Percentiles rank a stretch among this genome's conserved stretches.
Evolutionary conservation across 2,797 vertebrate genomes (phyloP).

Genomic region (Alfaro cultratus): DNA sequence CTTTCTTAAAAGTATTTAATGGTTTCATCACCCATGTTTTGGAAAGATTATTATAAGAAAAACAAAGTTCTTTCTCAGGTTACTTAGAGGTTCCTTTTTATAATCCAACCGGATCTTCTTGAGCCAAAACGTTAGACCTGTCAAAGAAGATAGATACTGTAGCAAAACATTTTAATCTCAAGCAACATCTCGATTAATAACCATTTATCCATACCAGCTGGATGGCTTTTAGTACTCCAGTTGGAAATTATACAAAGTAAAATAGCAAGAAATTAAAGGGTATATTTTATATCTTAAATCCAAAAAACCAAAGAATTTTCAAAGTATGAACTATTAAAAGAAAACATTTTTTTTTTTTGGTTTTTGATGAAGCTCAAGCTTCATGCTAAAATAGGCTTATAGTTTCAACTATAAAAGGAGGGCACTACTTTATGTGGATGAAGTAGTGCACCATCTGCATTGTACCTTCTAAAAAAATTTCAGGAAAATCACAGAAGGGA

Average conservation of each 20-base stretch:
- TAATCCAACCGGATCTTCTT: conserved; percentile 38
- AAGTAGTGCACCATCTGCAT: background rate
- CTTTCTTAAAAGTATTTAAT: conserved; percentile 67
- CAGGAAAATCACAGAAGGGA: background rate
- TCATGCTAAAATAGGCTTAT: background rate
- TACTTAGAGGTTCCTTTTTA: conserved; percentile 50
- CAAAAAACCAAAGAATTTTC: background rate
- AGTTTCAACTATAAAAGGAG: background rate
- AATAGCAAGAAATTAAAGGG: conserved; percentile 4
- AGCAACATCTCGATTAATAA: conserved; percentile 49
- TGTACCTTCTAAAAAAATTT: background rate
- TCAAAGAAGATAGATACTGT: conserved; percentile 50
- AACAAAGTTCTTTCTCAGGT: conserved; percentile 70
- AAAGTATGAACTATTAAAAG: background rate
- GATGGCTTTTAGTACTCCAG: conserved; percentile 18
- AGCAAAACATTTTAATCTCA: conserved; percentile 41
- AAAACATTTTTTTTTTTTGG: background rate
- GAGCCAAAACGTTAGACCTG: conserved; percentile 38
- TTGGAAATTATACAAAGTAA: conserved; percentile 23
- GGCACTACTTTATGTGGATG: background rate
- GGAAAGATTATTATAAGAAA: conserved; percentile 68
- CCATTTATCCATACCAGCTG: conserved; percentile 26
- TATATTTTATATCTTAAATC: background rate
- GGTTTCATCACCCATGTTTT: conserved; percentile 68
- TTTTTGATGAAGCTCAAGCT: background rate